Evolutionary conservation across 2,888 invertebrate species (phyloP), one percentile per base, ranked within the genome.

Genomic region (Argyra leucocephala): DNA sequence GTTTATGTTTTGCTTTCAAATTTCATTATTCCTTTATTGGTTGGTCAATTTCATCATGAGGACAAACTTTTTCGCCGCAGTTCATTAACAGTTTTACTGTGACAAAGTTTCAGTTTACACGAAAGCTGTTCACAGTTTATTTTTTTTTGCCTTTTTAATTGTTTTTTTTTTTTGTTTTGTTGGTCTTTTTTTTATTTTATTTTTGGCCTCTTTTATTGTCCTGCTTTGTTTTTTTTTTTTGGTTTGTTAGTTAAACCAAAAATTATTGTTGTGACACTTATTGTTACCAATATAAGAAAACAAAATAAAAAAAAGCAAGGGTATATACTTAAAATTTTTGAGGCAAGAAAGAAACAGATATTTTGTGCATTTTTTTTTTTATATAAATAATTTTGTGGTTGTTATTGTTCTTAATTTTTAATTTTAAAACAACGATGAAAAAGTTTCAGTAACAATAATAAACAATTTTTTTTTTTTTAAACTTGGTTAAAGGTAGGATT

Each of bases 21-120:
- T 48, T 48, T 48, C 15, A 15, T 9, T 10, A 10, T 48, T 48
- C 48, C 12, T 31, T 31, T 31, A 31, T 31, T 31, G 31, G 7
- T 31, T 31, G 31, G 31, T 31, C 31, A 31, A 31, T 31, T 31
- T 31, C 10, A 31, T 48, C 48, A 48, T 4, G n/a, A 48, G 18
- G 48, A 48, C 48, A 23, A 59, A 59, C n/a, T 65, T 68, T 68
- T 68, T 66, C 65, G 66, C 68, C 64, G 68, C 68, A 68, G 68
- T 68, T 68, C 68, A 68, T 68, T 68, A 64, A 65, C 64, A 68
- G 64, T 59, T 59, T 59, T 59, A 48, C 18, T 59, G 23, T 23
- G 10, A 59, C 23, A 23, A 23, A 18, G 22, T 59, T 48, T 18
- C 5, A 15, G 18, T 48, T 48, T 48, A 48, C 48, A 48, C 48